Evolutionary conservation across 2,797 vertebrate species (phyloP), one percentile per base, ranked within the genome.

Genomic region (Denticeps clupeoides): DNA sequence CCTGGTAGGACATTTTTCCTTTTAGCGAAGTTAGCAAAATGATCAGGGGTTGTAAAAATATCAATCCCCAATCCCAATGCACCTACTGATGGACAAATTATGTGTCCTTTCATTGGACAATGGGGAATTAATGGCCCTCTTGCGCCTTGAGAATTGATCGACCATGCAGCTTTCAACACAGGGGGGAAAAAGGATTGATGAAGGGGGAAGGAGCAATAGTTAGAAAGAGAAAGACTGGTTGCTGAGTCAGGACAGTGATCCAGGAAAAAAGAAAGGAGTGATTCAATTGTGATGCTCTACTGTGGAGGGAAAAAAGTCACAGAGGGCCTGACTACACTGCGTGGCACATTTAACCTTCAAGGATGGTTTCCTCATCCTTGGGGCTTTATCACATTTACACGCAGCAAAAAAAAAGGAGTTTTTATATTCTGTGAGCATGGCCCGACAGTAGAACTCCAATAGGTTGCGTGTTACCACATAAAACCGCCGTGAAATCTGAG

Each of bases 1-100:
- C 75, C 67, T 59, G 22, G 53, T 51, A 72, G 71, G 67, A 71
- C 67, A 64, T 69, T 72, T 77, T 69, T 70, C 70, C 70, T 71
- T 48, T 74, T 70, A 68, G 70, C 71, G 53, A 65, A 58, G 63
- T 52, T 74, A 80, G 76, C 68, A 68, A 64, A 75, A 60, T 63
- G 70, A 73, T 68, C 67, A 51, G 43, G 59, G 64, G 61, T 59
- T 70, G 68, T 63, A 64, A 73, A 73, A 64, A 69, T 64, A 59
- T 79, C 71, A 65, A 73, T 58, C n/a, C n/a, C n/a, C n/a, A n/a
- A n/a, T n/a, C 63, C 26, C 47, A 26, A 41, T 51, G 26, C 50
- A 51, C 45, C 27, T 45, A 29, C 35, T 51, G 54, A 62, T 52
- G 46, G 44, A 51, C 47, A 24, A 41, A 56, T 63, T 52, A 59